Evolutionary conservation across 2,113 vertebrate genomes (phyloP), one percentile per base, ranked within the genome.

Genomic region (human): DNA sequence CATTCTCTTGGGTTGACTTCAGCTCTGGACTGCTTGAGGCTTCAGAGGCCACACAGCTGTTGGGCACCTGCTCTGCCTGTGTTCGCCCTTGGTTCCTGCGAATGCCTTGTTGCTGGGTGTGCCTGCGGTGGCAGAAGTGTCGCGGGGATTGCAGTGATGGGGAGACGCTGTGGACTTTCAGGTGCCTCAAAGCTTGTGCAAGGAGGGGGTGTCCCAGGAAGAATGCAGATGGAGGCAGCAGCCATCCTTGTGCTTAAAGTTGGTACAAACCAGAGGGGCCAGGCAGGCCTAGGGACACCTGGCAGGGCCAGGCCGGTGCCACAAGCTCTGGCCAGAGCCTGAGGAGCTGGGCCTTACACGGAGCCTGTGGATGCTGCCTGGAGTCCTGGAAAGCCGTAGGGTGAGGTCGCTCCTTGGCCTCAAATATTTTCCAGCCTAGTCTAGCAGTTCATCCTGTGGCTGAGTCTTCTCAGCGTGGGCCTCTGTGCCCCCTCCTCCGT

Each of bases 381-480:
- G 68, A 2, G 22, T 23, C 3, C 3, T 25, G 90, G 12, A 23
- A 25, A 82, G n/a, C 7, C 2, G 0, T 11, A 0, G 73, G 50
- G 1, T 0, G 3, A 6, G 38, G 9, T 5, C 0, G 32, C 5
- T 48, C 13, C 20, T 18, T 0, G 25, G 35, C n/a, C 22, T 2
- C 1, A 1, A 4, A 30, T 3, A 9, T 13, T 4, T 10, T 27
- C 7, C 52, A 43, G 2, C 20, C 23, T 0, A 4, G 25, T 8
- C 17, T 3, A 7, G 7, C 22, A 5, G 25, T 13, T 9, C 8
- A 48, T 57, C 23, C 4, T 22, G 1, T 0, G 48, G 4, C 16
- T 2, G 0, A 0, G 0, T n/a, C 27, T 14, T 50, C 16, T 68
- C 13, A 0, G 38, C 30, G 2, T 13, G 2, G 20, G 38, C 40